Evolutionary conservation across 2,797 vertebrate species (phyloP).

Genomic region (Micromesistius poutassou): DNA sequence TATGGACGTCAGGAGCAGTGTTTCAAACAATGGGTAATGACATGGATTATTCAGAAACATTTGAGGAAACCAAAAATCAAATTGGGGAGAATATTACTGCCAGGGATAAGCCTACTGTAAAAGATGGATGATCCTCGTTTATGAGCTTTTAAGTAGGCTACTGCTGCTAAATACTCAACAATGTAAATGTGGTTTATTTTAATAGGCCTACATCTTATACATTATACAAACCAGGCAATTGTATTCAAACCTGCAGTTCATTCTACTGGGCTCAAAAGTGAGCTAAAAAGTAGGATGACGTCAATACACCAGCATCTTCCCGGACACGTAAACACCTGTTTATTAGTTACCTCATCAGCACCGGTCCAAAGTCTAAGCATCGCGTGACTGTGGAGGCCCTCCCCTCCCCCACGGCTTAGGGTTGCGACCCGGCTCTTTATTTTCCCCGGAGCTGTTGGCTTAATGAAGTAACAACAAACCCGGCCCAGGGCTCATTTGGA

Average conservation of each 20-base stretch:
- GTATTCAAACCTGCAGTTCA: conserved; percentile 4
- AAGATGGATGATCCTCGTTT: not conserved
- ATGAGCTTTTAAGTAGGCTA: not conserved
- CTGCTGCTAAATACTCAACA: not conserved
- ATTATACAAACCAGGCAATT: not conserved
- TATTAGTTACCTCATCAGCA: not conserved
- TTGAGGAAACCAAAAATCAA: not conserved
- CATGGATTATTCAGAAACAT: not conserved
- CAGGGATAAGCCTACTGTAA: not conserved
- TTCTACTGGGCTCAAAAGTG: conserved; percentile 31
- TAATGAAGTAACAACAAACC: conserved; percentile 97
- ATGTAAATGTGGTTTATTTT: not conserved
- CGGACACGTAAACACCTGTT: not conserved
- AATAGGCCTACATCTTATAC: not conserved
- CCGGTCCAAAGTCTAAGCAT: not conserved
- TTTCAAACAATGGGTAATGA: not conserved
- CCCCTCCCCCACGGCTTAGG: conserved; percentile 67
- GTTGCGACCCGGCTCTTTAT: conserved; percentile 88
- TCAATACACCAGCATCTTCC: not conserved
- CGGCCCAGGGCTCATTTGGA: conserved; percentile 94
- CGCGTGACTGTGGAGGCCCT: conserved; percentile 60
- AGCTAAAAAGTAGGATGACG: not conserved
- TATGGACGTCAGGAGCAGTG: not conserved
- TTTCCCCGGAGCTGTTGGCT: conserved; percentile 88
- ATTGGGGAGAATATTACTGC: not conserved